Evolutionary conservation across 2,888 invertebrate species (phyloP).

Genomic region (Drosophila nigricruria): DNA sequence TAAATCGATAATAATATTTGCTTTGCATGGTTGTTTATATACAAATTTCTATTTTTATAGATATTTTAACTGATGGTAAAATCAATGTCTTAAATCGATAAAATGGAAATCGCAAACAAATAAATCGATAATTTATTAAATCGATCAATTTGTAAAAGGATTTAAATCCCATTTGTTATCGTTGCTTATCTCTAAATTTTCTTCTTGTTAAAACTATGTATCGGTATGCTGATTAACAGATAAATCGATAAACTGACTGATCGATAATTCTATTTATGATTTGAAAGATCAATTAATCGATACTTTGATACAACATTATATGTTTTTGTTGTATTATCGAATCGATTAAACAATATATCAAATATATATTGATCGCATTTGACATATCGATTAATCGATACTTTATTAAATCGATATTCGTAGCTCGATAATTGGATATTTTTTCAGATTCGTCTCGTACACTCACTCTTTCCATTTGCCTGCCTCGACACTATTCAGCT

Average conservation of each 20-base stretch:
- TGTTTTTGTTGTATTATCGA: not conserved
- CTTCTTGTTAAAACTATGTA: not conserved
- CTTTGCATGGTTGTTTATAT: not conserved
- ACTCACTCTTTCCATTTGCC: slow-evolving; percentile 23
- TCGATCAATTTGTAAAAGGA: not conserved
- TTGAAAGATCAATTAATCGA: not conserved
- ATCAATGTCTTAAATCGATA: not conserved
- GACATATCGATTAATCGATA: not conserved
- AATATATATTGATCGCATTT: not conserved
- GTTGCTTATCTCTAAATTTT: not conserved
- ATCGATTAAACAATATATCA: not conserved
- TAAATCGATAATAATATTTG: not conserved
- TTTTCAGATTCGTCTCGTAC: not conserved
- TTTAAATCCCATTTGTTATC: not conserved
- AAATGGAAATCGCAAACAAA: too few species aligned
- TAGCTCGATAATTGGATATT: not conserved
- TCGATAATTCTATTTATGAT: not conserved
- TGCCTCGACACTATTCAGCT: slow-evolving; percentile 20
- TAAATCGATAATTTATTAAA: not conserved
- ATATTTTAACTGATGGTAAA: not conserved
- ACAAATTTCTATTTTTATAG: not conserved
- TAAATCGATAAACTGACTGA: not conserved
- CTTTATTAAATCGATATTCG: not conserved
- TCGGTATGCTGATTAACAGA: not conserved
- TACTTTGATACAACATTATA: not conserved